Evolutionary conservation across 2,888 invertebrate genomes (phyloP).

Genomic region (Protodeltote pygarga): DNA sequence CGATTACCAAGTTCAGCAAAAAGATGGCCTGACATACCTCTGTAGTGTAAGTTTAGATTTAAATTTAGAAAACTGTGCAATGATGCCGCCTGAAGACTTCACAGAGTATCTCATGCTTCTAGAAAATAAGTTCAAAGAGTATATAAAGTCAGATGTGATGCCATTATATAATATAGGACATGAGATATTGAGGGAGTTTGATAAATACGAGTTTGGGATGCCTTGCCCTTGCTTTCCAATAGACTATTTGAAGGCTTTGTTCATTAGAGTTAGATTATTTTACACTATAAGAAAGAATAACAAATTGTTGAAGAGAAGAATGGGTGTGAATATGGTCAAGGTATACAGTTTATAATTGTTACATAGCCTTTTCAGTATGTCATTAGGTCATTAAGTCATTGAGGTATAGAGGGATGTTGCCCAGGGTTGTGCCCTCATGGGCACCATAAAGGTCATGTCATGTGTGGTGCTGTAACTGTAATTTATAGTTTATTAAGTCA

Average conservation of each 20-base stretch:
- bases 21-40: neutral
- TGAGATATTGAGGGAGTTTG: conserved; percentile 29
- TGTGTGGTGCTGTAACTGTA: too few species aligned
- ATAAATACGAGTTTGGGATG: conserved; percentile 29
- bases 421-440: too few species aligned
- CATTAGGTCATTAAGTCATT: too few species aligned
- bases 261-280: conserved; percentile 42
- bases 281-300: conserved; percentile 43
- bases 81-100: conserved; percentile 28
- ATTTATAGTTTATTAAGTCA: too few species aligned
- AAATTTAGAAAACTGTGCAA: conserved; percentile 15
- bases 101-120: conserved; percentile 35
- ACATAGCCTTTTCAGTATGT: too few species aligned
- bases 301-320: conserved; percentile 22
- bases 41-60: conserved; percentile 12
- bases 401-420: too few species aligned
- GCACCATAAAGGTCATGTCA: too few species aligned
- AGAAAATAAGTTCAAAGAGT: conserved; percentile 39
- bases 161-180: conserved; percentile 34
- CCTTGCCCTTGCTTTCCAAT: conserved; percentile 44
- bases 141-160: conserved; percentile 17
- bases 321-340: conserved; percentile 16
- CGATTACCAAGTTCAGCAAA: neutral
- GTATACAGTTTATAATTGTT: conserved; percentile 20
- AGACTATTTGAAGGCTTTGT: conserved; percentile 41